Base-by-base conservation (phyloP, 2,113 vertebrate species). In the Tachuris rubrigastra region DNA sequence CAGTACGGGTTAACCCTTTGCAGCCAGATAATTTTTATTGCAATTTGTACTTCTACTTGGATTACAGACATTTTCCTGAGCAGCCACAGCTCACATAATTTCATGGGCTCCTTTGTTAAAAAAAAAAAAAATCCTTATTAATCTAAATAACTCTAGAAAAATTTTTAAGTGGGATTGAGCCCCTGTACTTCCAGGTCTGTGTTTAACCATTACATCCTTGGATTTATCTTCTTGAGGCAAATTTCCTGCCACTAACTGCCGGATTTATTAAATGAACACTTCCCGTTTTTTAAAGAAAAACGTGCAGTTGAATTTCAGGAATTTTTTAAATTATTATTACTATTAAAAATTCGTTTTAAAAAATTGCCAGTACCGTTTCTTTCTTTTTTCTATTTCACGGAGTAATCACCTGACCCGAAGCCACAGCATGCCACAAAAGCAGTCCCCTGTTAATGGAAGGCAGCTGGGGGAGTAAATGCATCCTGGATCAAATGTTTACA, bases 11-110 rank as follows among this genome's bases (percentile, higher is more conserved):
- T 85, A 96, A 67, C 28, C 30, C 20, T 16, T 18, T 60, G 56
- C 2, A 4, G 13, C 2, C 0, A 0, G 30, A 35, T 42, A 11
- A 2, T 14, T 41, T 7, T 4, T 6, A 10, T 46, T 10, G 20
- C 50, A 33, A 22, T 6, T n/a, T 52, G 21, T 24, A 35, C 22
- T 49, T 31, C 20, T 10, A 1, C 60, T 27, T 42, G 46, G 7
- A 28, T 31, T 62, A 35, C 0, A 22, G 68, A 6, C 28, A 28
- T 62, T 68, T 56, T 55, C 50, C 47, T 21, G 39, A 62, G 63
- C 42, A 44, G n/a, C 17, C 63, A 27, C 12, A 55, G 41, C 20
- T 79, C 23, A 20, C 9, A 27, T 25, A 1, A 37, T n/a, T 66
- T 58, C 25, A 42, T 0, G 0, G 39, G 42, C 6, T 46, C 4